These are phyloP conservation scores for Limenitis camilla DNA, from an alignment of 2,888 invertebrate species.

Conservation along the genomic window DNA sequence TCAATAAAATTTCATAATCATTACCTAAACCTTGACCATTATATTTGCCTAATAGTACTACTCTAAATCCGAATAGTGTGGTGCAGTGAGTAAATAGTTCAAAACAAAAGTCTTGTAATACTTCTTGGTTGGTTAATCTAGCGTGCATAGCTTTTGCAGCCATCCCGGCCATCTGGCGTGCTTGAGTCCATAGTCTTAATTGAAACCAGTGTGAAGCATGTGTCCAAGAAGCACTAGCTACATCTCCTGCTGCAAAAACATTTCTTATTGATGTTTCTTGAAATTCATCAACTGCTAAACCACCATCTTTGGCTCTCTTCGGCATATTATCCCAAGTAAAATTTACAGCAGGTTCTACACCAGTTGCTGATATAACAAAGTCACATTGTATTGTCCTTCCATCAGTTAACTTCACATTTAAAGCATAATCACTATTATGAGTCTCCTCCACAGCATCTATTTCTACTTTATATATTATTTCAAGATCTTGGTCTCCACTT, in stretches of 20 bases:
- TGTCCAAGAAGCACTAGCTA: slow-evolving; percentile 88
- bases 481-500: slow-evolving; percentile 61
- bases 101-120: slow-evolving; percentile 95
- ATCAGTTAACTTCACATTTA: slow-evolving; percentile 81
- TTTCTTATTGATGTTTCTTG: slow-evolving; percentile 86
- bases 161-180: slow-evolving; percentile 96
- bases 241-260: slow-evolving; percentile 97
- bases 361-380: slow-evolving; percentile 96
- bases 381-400: slow-evolving; percentile 85
- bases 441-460: slow-evolving; percentile 56
- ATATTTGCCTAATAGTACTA: slow-evolving; percentile 91
- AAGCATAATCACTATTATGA: slow-evolving; percentile 12
- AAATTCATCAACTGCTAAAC: slow-evolving; percentile 87
- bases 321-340: slow-evolving; percentile 72
- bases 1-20: slow-evolving; percentile 87
- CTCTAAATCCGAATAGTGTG: slow-evolving; percentile 93
- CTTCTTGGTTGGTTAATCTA: slow-evolving; percentile 73
- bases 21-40: slow-evolving; percentile 91
- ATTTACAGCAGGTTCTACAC: slow-evolving; percentile 83
- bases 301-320: slow-evolving; percentile 80
- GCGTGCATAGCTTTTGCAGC: slow-evolving; percentile 92
- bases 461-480: slow-evolving; percentile 77
- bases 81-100: slow-evolving; percentile 98
- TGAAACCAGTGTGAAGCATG: slow-evolving; percentile 90
- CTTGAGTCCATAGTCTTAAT: slow-evolving; percentile 98